These are phyloP conservation scores for Numida meleagris DNA, from an alignment of 2,113 vertebrate genomes.

Conservation along the genomic window DNA sequence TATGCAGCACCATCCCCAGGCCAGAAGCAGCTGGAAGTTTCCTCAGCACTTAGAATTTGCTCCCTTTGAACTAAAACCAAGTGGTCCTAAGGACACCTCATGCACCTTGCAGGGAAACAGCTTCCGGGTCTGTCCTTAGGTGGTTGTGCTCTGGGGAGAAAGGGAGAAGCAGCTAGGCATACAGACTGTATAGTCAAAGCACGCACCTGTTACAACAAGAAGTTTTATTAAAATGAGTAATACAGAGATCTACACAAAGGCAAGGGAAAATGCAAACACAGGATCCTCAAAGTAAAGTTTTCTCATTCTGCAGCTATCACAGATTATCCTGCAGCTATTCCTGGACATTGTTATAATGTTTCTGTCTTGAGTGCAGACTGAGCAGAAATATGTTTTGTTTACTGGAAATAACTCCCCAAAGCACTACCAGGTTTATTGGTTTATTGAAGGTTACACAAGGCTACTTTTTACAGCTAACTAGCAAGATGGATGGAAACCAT, in stretches of 20 bases:
- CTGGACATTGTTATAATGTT: neutral
- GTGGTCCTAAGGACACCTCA: neutral
- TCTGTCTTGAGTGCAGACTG: neutral
- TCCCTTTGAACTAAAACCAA: neutral
- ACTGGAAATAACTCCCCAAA: neutral
- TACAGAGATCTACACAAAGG: neutral
- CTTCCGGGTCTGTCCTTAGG: neutral
- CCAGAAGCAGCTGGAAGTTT: neutral
- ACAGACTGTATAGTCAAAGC: accelerated
- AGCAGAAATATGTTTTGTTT: neutral
- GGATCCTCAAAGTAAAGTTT: neutral
- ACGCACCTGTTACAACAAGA: neutral
- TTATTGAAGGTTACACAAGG: neutral
- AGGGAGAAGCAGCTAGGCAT: neutral
- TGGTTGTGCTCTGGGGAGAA: neutral
- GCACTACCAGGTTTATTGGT: neutral
- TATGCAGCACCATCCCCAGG: neutral
- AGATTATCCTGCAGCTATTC: neutral
- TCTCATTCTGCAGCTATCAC: neutral
- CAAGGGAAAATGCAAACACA: neutral
- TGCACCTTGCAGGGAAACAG: neutral
- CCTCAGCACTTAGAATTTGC: neutral
- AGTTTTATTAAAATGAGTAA: neutral
- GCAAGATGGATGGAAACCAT: neutral
- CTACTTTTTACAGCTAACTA: neutral